These are phyloP conservation scores for Sesia apiformis DNA, from an alignment of 2,888 invertebrate species.

Conservation along the genomic window DNA sequence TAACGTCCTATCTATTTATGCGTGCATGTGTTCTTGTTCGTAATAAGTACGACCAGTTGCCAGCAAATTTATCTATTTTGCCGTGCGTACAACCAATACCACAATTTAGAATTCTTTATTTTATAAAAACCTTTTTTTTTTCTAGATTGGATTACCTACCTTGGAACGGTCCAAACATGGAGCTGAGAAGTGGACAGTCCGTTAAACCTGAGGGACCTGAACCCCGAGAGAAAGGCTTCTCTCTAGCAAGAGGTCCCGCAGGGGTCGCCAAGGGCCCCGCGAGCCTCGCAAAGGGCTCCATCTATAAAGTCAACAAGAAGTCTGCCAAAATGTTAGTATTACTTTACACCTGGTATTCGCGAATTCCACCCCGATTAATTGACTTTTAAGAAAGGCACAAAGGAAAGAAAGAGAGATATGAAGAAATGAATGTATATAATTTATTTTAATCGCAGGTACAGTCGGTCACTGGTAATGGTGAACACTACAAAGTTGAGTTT, in stretches of 20 bases:
- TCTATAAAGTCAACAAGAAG: constrained; percentile 79
- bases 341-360: too few relatives aligned
- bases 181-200: constrained; percentile 66
- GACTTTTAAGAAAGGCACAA: too few relatives aligned
- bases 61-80: too few relatives aligned
- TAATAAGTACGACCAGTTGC: too few relatives aligned
- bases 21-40: neutral
- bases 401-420: too few relatives aligned
- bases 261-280: constrained; percentile 83
- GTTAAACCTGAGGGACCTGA: constrained; percentile 74
- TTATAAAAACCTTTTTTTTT: neutral
- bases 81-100: too few relatives aligned
- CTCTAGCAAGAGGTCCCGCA: constrained; percentile 77
- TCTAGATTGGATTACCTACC: constrained; percentile 85
- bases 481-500: too few relatives aligned
- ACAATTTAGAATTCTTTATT: too few relatives aligned
- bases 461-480: too few relatives aligned
- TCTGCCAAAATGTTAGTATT: constrained; percentile 43
- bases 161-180: constrained; percentile 87
- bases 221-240: constrained; percentile 36
- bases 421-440: too few relatives aligned
- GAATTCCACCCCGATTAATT: too few relatives aligned
- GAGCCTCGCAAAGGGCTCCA: constrained; percentile 85
- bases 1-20: neutral
- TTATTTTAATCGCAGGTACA: too few relatives aligned